Conservation (phyloP, 1,140 invertebrate species). For the Calliopsis andreniformis region DNA sequence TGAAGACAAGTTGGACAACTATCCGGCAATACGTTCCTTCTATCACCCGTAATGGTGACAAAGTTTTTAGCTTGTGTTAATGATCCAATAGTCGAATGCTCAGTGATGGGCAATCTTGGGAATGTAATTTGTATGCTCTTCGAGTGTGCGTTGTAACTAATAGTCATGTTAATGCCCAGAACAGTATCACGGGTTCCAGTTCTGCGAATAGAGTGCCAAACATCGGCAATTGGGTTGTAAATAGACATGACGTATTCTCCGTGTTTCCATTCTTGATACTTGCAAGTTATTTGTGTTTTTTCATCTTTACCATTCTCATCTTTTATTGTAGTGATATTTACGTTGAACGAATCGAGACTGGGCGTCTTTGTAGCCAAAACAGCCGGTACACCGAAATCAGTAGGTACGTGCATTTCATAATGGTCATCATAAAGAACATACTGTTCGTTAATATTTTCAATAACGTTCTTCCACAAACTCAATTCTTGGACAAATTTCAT, state of each 20-base stretch:
- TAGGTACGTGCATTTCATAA: constrained; percentile 71
- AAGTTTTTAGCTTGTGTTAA: constrained; percentile 63
- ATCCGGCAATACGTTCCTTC: constrained; percentile 64
- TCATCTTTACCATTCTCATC: constrained; percentile 47
- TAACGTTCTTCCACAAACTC: background rate
- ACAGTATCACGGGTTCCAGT: constrained; percentile 62
- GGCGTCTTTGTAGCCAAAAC: constrained; percentile 70
- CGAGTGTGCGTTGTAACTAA: constrained; percentile 65
- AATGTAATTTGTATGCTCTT: constrained; percentile 68
- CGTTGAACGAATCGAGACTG: constrained; percentile 52
- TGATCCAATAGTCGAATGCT: constrained; percentile 67
- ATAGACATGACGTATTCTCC: constrained; percentile 71
- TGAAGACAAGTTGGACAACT: constrained; percentile 69
- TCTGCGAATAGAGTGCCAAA: constrained; percentile 74
- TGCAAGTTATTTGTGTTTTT: no score
- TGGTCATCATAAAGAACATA: constrained; percentile 56
- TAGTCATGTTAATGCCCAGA: constrained; percentile 67
- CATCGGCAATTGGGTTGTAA: constrained; percentile 75
- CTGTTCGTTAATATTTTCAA: constrained; percentile 40
- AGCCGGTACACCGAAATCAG: constrained; percentile 78
- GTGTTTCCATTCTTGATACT: constrained; percentile 64
- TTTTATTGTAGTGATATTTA: constrained; percentile 39
- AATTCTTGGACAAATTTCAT: constrained; percentile 23
- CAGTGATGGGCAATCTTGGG: constrained; percentile 65
- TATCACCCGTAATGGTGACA: constrained; percentile 70